A percentile compares a stretch with the other conserved stretches of the same genome.
These are phyloP conservation scores for Oncorhynchus keta DNA, from an alignment of 2,113 vertebrate species.

Conservation along the genomic window DNA sequence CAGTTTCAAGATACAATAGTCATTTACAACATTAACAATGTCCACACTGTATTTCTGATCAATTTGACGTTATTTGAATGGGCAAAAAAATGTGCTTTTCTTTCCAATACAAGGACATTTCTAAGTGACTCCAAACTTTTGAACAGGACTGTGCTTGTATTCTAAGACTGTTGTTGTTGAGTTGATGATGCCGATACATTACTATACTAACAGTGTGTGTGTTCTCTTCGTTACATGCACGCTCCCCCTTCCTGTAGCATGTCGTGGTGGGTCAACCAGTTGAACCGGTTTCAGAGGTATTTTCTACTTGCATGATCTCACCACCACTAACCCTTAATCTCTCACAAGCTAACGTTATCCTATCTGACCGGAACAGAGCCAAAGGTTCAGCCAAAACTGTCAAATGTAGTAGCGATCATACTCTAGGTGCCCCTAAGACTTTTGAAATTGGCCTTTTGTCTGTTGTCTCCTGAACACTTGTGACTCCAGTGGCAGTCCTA, in stretches of 20 bases:
- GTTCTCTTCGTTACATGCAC: slow-evolving; percentile 58
- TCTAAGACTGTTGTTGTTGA: background rate
- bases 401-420: slow-evolving; percentile 37
- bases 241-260: slow-evolving; percentile 68
- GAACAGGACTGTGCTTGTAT: no score
- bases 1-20: no score
- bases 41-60: no score
- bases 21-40: no score
- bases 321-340: slow-evolving; percentile 28
- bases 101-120: no score
- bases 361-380: background rate
- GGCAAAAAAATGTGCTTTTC: no score
- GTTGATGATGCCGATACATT: background rate
- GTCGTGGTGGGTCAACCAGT: slow-evolving; percentile 70
- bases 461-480: slow-evolving; percentile 15
- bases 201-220: slow-evolving; percentile 68
- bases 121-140: no score
- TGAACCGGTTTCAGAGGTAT: slow-evolving; percentile 79
- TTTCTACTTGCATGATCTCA: slow-evolving; percentile 43
- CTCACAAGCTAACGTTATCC: background rate
- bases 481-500: slow-evolving; percentile 10
- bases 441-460: slow-evolving; percentile 43
- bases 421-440: slow-evolving; percentile 44
- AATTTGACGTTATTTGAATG: no score
- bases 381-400: slow-evolving; percentile 49